phyloP scores from a whole-genome alignment of 2,113 vertebrate species.

The Tinamus guttatus region DNA sequence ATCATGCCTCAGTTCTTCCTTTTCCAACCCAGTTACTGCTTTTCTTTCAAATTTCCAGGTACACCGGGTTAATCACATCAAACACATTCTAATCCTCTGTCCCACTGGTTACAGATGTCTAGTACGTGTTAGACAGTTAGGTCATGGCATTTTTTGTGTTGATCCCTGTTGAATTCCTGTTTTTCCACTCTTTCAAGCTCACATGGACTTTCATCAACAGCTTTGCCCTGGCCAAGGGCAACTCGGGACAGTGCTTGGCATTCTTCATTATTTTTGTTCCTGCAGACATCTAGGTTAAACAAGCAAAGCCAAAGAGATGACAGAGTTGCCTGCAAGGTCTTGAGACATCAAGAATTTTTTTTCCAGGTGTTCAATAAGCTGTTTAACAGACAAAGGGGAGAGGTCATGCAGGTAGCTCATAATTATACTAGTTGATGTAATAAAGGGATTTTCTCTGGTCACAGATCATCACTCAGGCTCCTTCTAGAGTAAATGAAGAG shows the following conservation, averaged over 20 bases:
- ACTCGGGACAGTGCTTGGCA: not conserved
- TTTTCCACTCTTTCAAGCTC: not conserved
- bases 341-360: not conserved
- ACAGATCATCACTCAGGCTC: not conserved
- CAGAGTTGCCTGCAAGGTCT: not conserved
- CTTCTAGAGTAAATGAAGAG: not conserved
- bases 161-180: not conserved
- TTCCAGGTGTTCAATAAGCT: rapidly evolving
- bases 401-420: not conserved
- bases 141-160: not conserved
- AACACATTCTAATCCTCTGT: not conserved
- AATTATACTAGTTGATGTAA: not conserved
- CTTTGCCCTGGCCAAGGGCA: not conserved
- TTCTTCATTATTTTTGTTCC: not conserved
- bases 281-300: not conserved
- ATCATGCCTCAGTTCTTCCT: not conserved
- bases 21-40: not conserved
- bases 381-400: not conserved
- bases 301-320: not conserved
- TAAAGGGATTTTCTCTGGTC: not conserved
- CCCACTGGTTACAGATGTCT: not conserved
- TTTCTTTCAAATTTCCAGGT: not conserved
- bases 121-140: not conserved
- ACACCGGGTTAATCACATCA: not conserved
- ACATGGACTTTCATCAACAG: not conserved